phyloP scores from a whole-genome alignment of 1,140 invertebrate genomes.

The Nautilus pompilius region DNA sequence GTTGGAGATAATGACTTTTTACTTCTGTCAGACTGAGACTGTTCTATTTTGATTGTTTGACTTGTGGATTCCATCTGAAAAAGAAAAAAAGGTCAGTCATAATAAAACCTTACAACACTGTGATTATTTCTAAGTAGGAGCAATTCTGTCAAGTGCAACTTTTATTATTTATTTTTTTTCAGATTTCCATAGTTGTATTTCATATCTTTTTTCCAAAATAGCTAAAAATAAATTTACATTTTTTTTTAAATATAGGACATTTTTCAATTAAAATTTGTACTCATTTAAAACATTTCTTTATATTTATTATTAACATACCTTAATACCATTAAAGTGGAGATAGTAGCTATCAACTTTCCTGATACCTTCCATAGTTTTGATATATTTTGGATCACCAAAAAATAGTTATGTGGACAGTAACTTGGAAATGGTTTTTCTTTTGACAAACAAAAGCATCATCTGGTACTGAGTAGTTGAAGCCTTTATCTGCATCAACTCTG shows the following conservation, averaged over 20 bases:
- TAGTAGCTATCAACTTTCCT: conserved; percentile 79
- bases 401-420: conserved; percentile 80
- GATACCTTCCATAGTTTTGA: conserved; percentile 80
- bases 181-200: no score
- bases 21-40: conserved; percentile 95
- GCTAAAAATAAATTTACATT: no score
- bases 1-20: conserved; percentile 97
- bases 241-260: neutral
- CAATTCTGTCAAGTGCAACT: no score
- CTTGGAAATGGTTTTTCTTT: conserved; percentile 99
- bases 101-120: neutral
- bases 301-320: conserved; percentile 57
- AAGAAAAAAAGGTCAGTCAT: no score
- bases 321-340: conserved; percentile 97
- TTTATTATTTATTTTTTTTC: no score
- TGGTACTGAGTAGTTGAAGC: conserved; percentile 92
- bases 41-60: conserved; percentile 92
- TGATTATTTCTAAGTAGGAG: neutral
- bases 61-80: conserved; percentile 79
- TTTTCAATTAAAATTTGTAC: neutral
- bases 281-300: neutral
- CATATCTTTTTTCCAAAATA: no score
- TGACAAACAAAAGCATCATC: conserved; percentile 99
- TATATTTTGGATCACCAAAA: conserved; percentile 79
- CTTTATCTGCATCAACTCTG: conserved; percentile 93